A percentile compares a stretch with the other conserved stretches of the same genome.
Conservation (phyloP, 2,797 vertebrate genomes). For the Coranthus polyacanthus region DNA sequence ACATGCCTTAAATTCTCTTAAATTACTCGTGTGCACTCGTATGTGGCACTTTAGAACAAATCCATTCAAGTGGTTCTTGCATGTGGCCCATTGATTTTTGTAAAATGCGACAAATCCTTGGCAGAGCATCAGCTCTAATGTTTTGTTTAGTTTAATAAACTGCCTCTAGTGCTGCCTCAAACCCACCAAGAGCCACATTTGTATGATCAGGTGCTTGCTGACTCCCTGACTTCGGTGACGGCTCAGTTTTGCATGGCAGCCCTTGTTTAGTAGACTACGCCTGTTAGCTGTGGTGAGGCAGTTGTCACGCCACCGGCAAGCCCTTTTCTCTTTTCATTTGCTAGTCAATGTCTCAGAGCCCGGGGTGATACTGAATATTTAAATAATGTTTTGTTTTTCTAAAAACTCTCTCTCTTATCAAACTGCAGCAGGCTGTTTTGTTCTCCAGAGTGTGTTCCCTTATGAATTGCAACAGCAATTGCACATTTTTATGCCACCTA, state of each 20-base stretch:
- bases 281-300: conserved; percentile 22
- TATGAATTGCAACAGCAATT: conserved; percentile 25
- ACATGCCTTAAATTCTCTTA: no score
- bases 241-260: conserved; percentile 54
- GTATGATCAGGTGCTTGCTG: conserved; percentile 46
- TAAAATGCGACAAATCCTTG: not conserved
- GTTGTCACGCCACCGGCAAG: conserved; percentile 44
- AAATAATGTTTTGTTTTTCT: conserved; percentile 68
- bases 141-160: conserved; percentile 3
- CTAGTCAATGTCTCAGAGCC: conserved; percentile 66
- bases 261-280: conserved; percentile 12
- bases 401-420: conserved; percentile 59
- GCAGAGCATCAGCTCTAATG: not conserved
- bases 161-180: not conserved
- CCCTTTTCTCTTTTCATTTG: conserved; percentile 72
- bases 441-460: conserved; percentile 27
- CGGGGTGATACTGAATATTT: conserved; percentile 60
- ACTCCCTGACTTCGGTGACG: conserved; percentile 13
- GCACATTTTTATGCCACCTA: conserved; percentile 48
- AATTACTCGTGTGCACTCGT: no score
- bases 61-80: no score
- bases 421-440: conserved; percentile 43
- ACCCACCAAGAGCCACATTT: conserved; percentile 39
- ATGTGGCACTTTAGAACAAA: no score
- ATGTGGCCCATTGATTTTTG: not conserved